Conservation (phyloP, 2,888 invertebrate genomes). For the Luperina testacea region DNA sequence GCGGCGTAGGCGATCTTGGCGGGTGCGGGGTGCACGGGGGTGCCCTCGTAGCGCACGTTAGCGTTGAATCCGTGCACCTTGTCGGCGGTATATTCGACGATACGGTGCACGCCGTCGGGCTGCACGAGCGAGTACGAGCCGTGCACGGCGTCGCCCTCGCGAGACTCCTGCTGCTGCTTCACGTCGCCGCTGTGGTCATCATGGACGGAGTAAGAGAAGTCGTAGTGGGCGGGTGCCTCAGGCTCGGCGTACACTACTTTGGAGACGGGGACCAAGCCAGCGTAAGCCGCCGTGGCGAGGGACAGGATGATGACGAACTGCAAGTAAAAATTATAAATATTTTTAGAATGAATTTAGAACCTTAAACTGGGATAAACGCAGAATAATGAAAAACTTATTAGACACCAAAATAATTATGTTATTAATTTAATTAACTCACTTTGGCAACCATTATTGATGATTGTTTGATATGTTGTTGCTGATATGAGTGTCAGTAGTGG, state of each 20-base stretch:
- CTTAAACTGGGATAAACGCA: neutral
- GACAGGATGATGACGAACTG: constrained; percentile 80
- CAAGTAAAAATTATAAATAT: constrained; percentile 22
- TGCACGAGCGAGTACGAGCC: constrained; percentile 87
- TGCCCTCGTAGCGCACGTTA: constrained; percentile 85
- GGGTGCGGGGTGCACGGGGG: constrained; percentile 73
- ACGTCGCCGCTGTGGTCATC: constrained; percentile 85
- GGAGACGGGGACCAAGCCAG: constrained; percentile 74
- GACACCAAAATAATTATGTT: too few species aligned
- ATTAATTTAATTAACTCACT: constrained; percentile 66
- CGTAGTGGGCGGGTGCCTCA: constrained; percentile 84
- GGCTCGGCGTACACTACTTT: constrained; percentile 80
- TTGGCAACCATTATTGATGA: constrained; percentile 80
- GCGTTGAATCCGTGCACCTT: constrained; percentile 86
- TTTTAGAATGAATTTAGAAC: neutral
- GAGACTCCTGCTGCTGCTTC: constrained; percentile 86
- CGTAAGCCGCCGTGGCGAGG: constrained; percentile 76
- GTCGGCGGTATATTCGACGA: constrained; percentile 87
- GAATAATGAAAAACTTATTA: neutral
- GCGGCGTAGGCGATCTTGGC: constrained; percentile 71
- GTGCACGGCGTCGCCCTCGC: constrained; percentile 83
- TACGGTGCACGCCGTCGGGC: constrained; percentile 85
- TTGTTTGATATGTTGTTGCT: constrained; percentile 68
- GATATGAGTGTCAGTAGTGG: constrained; percentile 72
- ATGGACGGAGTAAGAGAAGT: constrained; percentile 85